Conservation (phyloP, 2,113 vertebrate species). For the Raja brachyura region DNA sequence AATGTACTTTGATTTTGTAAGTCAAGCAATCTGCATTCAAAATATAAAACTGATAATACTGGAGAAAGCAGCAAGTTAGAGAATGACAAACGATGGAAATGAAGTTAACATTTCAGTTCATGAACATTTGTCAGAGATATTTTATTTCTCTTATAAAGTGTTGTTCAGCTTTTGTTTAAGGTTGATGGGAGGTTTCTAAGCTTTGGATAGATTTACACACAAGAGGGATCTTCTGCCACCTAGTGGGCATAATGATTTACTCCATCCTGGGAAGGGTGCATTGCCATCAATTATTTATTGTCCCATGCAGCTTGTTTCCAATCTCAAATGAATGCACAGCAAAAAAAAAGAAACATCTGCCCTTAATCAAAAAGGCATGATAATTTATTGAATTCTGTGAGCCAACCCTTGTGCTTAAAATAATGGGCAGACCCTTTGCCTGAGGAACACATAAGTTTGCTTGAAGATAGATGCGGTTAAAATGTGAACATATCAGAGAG, state of each 20-base stretch:
- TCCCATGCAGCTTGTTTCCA: not conserved
- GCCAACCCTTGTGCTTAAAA: not conserved
- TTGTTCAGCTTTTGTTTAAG: not conserved
- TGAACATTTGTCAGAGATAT: not conserved
- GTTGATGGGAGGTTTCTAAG: not conserved
- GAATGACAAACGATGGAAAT: not conserved
- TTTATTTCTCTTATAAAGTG: not conserved
- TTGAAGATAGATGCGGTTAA: not conserved
- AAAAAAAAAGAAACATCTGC: not conserved
- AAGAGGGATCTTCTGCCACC: conserved; percentile 9
- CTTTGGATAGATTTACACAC: not conserved
- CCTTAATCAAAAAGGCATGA: not conserved
- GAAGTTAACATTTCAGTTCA: not conserved
- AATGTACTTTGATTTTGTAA: not conserved
- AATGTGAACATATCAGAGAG: not conserved
- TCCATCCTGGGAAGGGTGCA: not conserved
- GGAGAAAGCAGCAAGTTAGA: not conserved
- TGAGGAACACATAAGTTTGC: not conserved
- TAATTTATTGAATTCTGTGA: not conserved
- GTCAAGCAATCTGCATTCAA: not conserved
- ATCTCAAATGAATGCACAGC: not conserved
- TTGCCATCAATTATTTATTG: not conserved
- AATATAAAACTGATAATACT: not conserved
- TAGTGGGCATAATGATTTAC: not conserved
- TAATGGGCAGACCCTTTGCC: not conserved